Conservation (phyloP, 1,140 invertebrate genomes). For the Pollicipes pollicipes region DNA sequence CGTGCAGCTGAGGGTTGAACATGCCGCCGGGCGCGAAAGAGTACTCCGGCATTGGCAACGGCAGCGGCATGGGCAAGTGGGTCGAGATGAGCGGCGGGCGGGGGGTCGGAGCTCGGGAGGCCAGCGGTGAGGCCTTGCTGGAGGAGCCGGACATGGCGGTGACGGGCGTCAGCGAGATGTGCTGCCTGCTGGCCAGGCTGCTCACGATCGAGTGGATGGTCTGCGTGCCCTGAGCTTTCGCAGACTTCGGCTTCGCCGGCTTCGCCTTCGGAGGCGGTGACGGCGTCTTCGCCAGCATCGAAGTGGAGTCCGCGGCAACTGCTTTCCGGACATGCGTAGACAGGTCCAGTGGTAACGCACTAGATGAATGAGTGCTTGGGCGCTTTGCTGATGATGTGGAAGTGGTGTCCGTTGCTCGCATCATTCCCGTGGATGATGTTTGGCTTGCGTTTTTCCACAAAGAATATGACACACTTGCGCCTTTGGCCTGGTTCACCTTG, state of each 20-base stretch:
- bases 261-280: neutral
- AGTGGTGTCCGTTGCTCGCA: neutral
- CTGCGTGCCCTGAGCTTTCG: neutral
- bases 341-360: neutral
- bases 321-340: neutral
- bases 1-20: neutral
- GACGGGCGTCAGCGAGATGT: neutral
- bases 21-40: neutral
- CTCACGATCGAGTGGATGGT: neutral
- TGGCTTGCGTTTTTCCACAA: neutral
- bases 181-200: neutral
- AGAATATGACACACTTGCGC: neutral
- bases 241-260: neutral
- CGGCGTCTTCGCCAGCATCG: neutral
- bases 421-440: too few species aligned
- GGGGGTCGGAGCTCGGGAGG: neutral
- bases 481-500: neutral
- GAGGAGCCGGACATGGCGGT: neutral
- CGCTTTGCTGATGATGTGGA: neutral
- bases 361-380: neutral
- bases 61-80: neutral
- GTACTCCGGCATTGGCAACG: neutral
- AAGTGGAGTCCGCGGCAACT: neutral
- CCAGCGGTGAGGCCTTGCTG: neutral
- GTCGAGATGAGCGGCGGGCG: neutral